Evolutionary conservation across 1,140 invertebrate genomes (phyloP).

Genomic region (Lasioglossum baleicum): DNA sequence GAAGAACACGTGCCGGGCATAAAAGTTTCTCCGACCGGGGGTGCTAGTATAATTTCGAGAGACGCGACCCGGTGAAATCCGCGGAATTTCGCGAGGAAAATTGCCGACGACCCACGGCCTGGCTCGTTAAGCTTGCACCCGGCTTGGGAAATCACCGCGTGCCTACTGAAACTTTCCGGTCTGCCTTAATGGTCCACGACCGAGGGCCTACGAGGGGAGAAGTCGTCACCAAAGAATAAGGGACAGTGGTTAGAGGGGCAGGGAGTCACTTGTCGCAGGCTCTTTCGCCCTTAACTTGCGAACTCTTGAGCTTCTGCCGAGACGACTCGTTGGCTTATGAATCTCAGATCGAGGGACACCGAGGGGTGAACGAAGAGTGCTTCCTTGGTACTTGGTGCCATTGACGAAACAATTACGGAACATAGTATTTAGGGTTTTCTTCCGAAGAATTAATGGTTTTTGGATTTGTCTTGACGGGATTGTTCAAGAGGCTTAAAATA

Average conservation of each 20-base stretch:
- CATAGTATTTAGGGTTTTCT: too few relatives aligned
- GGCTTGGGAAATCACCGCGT: conserved; percentile 23
- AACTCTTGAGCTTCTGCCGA: background rate
- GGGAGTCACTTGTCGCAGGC: background rate
- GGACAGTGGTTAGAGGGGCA: too few relatives aligned
- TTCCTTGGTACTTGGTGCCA: too few relatives aligned
- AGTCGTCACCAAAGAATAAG: background rate
- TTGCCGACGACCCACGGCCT: background rate
- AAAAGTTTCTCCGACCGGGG: conserved; percentile 6
- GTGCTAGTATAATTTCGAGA: background rate
- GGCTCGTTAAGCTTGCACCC: background rate
- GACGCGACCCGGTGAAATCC: background rate
- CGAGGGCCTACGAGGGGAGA: background rate
- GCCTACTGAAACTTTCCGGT: conserved; percentile 5
- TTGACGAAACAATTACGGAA: too few relatives aligned
- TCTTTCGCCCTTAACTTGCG: background rate
- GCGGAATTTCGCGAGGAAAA: conserved; percentile 9
- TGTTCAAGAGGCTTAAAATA: too few relatives aligned
- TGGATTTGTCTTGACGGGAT: too few relatives aligned
- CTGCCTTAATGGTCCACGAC: background rate
- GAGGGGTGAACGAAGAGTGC: too few relatives aligned
- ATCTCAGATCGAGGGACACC: background rate
- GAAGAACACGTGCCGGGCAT: conserved; percentile 30
- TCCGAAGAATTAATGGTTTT: too few relatives aligned
- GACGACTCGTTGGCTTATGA: background rate